Conservation (phyloP, 2,888 invertebrate genomes). For the Lepidonotus clava region DNA sequence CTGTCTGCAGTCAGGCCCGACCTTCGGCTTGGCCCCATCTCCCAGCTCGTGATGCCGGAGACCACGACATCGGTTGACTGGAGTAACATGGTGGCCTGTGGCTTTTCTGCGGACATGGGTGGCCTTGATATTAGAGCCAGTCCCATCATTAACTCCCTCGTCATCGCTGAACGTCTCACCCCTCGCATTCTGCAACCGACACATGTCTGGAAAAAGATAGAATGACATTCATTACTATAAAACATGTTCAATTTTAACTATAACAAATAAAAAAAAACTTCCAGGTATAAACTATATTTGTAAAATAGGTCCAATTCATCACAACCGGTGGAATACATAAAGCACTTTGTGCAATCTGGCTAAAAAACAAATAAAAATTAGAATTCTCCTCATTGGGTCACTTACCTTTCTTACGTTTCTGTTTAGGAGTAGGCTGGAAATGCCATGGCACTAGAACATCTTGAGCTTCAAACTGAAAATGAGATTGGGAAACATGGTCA, state of each 20-base stretch:
- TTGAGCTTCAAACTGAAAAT: conserved; percentile 61
- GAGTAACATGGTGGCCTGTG: background rate
- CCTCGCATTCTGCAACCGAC: background rate
- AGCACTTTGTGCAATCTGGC: no score
- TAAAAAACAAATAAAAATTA: no score
- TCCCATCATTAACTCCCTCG: background rate
- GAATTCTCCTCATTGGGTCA: no score
- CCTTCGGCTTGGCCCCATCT: background rate
- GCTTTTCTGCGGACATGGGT: background rate
- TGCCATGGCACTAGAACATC: conserved; percentile 64
- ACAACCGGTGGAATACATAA: no score
- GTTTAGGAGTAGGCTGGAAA: conserved; percentile 52
- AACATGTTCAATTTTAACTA: no score
- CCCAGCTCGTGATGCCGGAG: conserved; percentile 31
- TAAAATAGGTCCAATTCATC: no score
- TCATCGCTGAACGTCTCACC: conserved; percentile 20
- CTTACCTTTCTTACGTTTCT: conserved; percentile 46
- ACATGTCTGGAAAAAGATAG: no score
- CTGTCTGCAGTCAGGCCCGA: background rate
- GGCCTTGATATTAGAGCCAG: background rate
- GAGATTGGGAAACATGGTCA: background rate
- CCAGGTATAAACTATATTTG: no score
- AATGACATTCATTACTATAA: no score
- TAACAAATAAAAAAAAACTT: no score
- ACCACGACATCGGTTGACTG: conserved; percentile 5